Evolutionary conservation across 1,140 invertebrate species (phyloP), one percentile per base, ranked within the genome.

Genomic region (Latrodectus geometricus): DNA sequence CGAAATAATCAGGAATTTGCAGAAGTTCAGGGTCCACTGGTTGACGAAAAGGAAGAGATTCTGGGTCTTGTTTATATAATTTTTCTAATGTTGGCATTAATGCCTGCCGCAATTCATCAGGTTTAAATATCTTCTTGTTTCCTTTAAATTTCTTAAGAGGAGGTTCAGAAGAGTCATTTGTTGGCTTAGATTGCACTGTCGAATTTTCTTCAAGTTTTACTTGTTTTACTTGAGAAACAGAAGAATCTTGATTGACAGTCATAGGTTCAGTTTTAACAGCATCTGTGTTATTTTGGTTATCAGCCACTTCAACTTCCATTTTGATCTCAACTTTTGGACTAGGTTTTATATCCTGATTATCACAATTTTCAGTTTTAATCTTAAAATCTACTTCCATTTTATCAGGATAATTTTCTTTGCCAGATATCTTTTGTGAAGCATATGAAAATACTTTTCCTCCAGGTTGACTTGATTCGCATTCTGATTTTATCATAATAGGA

Each of bases 1-100:
- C 97, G 92, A 98, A 99, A 91, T 99, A 99, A 91, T 99, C 98
- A 61, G 92, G 92, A 87, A 93, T 92, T 76, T 92, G 90, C n/a
- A 93, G 89, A 14, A 90, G 93, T 88, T 94, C 93, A 0, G 98
- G 97, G 93, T 99, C 98, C 11, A 99, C 99, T 0, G 99, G 98
- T 90, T 97, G 95, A 83, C 97, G 94, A 92, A 99, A 99, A 11
- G 98, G 98, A 84, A 97, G 91, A 3, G 97, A 97, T 90, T 99
- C 99, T 0, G 97, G 97, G 90, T 99, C 98, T 90, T 97, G 96
- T 12, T 95, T 92, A 90, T 96, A 97, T 0, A 99, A 91, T 90
- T 98, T 99, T 89, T 99, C 97, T 84, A 99, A 91, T 0, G 97
- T 98, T 4, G 98, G 98, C 94, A 98, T 95, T 21, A 99, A 91